Conservation (phyloP, 2,113 vertebrate genomes). For the Pedionomus torquatus region DNA sequence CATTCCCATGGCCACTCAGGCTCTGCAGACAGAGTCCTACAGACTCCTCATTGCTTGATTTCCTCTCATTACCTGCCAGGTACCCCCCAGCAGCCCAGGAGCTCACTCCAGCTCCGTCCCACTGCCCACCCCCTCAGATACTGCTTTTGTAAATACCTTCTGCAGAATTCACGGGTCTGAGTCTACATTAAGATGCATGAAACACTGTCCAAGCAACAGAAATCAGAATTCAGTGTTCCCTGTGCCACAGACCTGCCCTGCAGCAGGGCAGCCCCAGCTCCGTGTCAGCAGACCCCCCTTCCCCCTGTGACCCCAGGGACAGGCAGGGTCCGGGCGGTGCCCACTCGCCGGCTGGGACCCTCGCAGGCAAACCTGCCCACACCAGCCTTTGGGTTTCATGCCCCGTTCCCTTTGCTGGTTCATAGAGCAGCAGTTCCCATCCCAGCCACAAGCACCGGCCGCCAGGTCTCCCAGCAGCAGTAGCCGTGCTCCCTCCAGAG, state of each 20-base stretch:
- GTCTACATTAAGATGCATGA: not conserved
- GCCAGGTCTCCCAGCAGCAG: not conserved
- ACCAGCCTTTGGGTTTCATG: not conserved
- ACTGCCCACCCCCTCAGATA: not conserved
- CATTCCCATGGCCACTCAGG: not conserved
- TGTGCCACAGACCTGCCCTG: rapidly evolving
- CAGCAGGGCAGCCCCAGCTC: not conserved
- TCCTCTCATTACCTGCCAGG: not conserved
- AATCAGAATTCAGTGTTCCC: not conserved
- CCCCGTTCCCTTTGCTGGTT: not conserved
- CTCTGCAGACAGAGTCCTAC: not conserved
- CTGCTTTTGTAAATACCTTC: not conserved
- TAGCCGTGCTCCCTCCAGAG: not conserved
- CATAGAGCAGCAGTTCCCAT: not conserved
- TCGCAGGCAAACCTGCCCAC: not conserved
- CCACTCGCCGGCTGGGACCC: not conserved
- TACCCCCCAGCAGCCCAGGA: not conserved
- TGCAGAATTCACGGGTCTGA: not conserved
- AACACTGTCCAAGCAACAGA: not conserved
- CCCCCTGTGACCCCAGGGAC: not conserved
- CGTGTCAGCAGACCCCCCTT: not conserved
- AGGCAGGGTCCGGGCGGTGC: not conserved
- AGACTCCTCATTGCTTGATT: not conserved
- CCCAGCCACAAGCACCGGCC: not conserved
- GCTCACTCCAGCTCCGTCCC: not conserved